phyloP scores from a whole-genome alignment of 35 echinoderm and acorn worm genomes.

The Lytechinus variegatus region DNA sequence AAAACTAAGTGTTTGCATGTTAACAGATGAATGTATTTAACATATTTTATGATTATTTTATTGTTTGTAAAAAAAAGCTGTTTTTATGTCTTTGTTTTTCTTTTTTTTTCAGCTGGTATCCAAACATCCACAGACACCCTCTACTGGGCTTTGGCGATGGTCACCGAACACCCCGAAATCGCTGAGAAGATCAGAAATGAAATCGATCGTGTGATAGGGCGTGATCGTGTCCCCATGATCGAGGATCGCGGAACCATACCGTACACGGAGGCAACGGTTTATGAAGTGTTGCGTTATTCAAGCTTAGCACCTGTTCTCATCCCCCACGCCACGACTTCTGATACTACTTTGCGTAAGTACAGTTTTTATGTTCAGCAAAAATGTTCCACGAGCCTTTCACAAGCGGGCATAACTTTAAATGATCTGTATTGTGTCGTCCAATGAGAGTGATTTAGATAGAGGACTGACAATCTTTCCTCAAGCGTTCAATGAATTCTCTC shows the following conservation, averaged over 20 bases:
- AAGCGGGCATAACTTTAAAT: too few species aligned
- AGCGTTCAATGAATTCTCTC: neutral
- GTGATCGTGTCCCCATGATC: constrained; percentile 48
- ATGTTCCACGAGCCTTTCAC: too few species aligned
- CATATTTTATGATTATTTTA: too few species aligned
- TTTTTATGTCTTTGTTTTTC: neutral
- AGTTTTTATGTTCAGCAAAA: too few species aligned
- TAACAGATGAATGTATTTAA: too few species aligned
- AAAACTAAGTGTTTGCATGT: too few species aligned
- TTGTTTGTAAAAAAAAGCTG: too few species aligned
- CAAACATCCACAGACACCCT: constrained; percentile 67
- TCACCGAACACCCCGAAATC: constrained; percentile 74
- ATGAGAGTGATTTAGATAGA: too few species aligned
- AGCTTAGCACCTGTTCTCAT: constrained; percentile 60
- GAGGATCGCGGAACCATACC: constrained; percentile 67
- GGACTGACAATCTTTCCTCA: too few species aligned
- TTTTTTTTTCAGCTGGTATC: constrained; percentile 60
- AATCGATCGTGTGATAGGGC: constrained; percentile 77
- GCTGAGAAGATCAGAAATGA: constrained; percentile 68
- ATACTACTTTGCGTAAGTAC: constrained; percentile 63
- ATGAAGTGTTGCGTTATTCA: constrained; percentile 69
- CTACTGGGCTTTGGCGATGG: constrained; percentile 72
- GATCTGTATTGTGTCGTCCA: too few species aligned
- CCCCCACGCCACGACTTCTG: constrained; percentile 59
- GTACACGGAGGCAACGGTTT: constrained; percentile 67